Evolutionary conservation across 2,888 invertebrate species (phyloP), one percentile per base, ranked within the genome.

Genomic region (Oegoconia quadripuncta): DNA sequence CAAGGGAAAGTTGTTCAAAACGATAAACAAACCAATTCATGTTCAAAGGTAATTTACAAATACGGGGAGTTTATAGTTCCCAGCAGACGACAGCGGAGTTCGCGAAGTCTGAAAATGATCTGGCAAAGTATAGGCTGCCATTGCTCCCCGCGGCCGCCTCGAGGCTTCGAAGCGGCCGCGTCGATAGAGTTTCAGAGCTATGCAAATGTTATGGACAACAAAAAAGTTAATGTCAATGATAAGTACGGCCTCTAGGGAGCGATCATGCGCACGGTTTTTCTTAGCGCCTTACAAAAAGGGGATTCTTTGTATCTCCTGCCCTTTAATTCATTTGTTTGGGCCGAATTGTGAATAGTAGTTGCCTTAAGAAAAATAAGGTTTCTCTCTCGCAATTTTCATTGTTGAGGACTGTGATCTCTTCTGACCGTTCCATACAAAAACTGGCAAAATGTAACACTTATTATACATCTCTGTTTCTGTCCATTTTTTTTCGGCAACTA

Each of bases 161-260:
- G 53, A 62, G 65, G 75, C 72, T 79, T 70, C 49, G 60, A 55
- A 81, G 82, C 81, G 72, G 60, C 74, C 61, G 55, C 68, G 57
- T 76, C 63, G 73, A 77, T 74, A 78, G 60, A 79, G 73, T 76
- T 78, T 74, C 69, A 71, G 75, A 78, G 79, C 75, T 88, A 88
- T 88, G 87, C 86, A 82, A 88, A 88, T 88, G 76, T 87, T 88
- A 88, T 84, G 82, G 86, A 86, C 84, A 83, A 82, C 83, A 84
- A 87, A 88, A 86, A 86, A 84, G 80, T 82, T 86, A 81, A 84
- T 81, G 82, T 76, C 83, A 77, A 81, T 82, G 86, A 86, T 86
- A 86, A 86, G 84, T 83, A 76, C 70, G 62, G 44, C 56, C 86
- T 68, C 75, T 49, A 49, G 83, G 84, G 82, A 63, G 55, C 75